These are phyloP conservation scores for Enteromius fasciolatus DNA, from an alignment of 2,797 vertebrate species.

Conservation along the genomic window DNA sequence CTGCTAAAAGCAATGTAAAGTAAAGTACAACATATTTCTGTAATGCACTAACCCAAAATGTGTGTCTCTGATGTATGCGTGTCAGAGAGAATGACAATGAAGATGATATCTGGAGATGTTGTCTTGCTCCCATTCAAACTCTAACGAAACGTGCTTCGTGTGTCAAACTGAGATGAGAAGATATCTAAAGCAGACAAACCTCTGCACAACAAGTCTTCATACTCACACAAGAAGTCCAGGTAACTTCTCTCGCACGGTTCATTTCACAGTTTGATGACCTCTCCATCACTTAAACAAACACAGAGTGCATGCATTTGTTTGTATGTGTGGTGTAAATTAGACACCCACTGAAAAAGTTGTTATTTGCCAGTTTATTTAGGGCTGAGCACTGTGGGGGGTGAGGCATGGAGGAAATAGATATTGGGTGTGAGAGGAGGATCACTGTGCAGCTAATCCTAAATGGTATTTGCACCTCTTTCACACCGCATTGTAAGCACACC, in stretches of 20 bases:
- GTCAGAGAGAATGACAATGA: background rate
- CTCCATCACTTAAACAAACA: conserved; percentile 43
- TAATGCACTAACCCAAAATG: background rate
- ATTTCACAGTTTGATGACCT: conserved; percentile 36
- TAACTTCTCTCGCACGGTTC: background rate
- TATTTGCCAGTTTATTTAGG: conserved; percentile 35
- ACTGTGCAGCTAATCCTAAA: conserved; percentile 65
- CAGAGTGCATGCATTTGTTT: conserved; percentile 14
- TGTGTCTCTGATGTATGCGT: too few relatives aligned
- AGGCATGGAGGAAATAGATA: background rate
- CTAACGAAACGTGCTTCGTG: background rate
- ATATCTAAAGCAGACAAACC: conserved; percentile 8
- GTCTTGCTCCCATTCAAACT: background rate
- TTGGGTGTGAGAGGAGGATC: conserved; percentile 38
- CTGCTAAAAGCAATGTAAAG: background rate
- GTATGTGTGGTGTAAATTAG: conserved; percentile 25
- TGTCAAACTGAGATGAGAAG: conserved; percentile 14
- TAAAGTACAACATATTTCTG: background rate
- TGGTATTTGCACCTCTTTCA: conserved; percentile 66
- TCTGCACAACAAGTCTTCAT: background rate
- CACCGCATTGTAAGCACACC: conserved; percentile 58
- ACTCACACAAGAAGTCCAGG: conserved; percentile 1
- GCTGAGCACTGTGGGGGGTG: conserved; percentile 9
- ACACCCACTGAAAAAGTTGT: conserved; percentile 14
- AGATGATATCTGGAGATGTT: conserved; percentile 16